A percentile compares a stretch with the other conserved stretches of the same genome.
These are phyloP conservation scores for Rhopalosiphum padi DNA, from an alignment of 1,140 invertebrate species.

Conservation along the genomic window DNA sequence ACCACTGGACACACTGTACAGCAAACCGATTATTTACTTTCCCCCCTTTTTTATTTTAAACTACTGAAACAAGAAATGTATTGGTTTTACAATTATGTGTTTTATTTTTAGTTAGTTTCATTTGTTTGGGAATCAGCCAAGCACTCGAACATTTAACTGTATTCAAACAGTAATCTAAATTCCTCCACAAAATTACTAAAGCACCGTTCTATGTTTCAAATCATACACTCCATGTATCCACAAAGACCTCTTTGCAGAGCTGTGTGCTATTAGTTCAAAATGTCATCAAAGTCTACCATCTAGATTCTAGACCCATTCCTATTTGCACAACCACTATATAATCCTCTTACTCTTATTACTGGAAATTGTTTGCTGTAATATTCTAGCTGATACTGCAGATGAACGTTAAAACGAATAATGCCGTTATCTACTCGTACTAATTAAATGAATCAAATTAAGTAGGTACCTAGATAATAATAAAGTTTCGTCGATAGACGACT, in stretches of 20 bases:
- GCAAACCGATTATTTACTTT: too few relatives aligned
- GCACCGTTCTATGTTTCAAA: background rate
- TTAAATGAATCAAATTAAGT: background rate
- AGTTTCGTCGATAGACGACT: background rate
- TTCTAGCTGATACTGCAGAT: background rate
- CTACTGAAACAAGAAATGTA: background rate
- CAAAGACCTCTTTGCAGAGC: background rate
- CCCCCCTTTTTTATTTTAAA: background rate
- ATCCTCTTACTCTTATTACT: background rate
- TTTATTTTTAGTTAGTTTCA: conserved; percentile 13
- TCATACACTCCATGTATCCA: background rate
- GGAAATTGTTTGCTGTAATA: background rate
- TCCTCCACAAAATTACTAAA: background rate
- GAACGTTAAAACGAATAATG: background rate
- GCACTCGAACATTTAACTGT: background rate
- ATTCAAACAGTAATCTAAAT: conserved; percentile 17
- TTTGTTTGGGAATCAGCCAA: background rate
- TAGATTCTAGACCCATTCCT: background rate
- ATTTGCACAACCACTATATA: background rate
- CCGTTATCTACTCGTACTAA: background rate
- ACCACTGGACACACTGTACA: too few relatives aligned
- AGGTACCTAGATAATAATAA: background rate
- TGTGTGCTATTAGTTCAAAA: background rate
- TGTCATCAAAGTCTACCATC: background rate
- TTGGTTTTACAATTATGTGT: background rate